Conservation (phyloP, 2,888 invertebrate species). For the Drosophila longiperda region DNA sequence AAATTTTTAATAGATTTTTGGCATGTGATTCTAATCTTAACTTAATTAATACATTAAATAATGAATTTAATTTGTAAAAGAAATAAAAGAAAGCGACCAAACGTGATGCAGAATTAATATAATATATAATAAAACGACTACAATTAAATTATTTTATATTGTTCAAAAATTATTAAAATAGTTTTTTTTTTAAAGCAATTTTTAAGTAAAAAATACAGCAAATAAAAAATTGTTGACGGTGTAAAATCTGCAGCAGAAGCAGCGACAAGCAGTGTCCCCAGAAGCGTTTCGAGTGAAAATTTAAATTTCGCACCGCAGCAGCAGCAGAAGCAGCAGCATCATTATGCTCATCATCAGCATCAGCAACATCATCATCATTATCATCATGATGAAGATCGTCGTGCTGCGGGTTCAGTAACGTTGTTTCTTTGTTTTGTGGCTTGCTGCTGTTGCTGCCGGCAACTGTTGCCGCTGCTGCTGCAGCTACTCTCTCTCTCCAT, state of each 20-base stretch:
- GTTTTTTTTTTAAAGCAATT: background rate
- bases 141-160: background rate
- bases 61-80: no score
- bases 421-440: constrained; percentile 65
- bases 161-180: background rate
- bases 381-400: constrained; percentile 39
- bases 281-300: constrained; percentile 82
- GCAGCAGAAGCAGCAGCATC: constrained; percentile 14
- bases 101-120: background rate
- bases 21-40: no score
- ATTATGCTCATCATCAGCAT: constrained; percentile 15
- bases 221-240: constrained; percentile 3
- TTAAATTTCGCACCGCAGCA: constrained; percentile 80
- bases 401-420: constrained; percentile 47
- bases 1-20: no score
- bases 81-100: background rate
- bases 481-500: background rate
- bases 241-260: constrained; percentile 33
- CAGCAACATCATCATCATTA: constrained; percentile 17
- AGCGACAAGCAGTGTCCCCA: constrained; percentile 73
- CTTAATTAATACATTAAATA: no score
- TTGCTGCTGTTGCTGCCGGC: constrained; percentile 26
- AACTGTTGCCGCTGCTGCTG: constrained; percentile 21
- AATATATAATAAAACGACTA: no score
- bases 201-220: background rate